A percentile compares a stretch with the other conserved stretches of the same genome.
Evolutionary conservation across 2,888 invertebrate species (phyloP).

Genomic region (Lucinisca nassula): DNA sequence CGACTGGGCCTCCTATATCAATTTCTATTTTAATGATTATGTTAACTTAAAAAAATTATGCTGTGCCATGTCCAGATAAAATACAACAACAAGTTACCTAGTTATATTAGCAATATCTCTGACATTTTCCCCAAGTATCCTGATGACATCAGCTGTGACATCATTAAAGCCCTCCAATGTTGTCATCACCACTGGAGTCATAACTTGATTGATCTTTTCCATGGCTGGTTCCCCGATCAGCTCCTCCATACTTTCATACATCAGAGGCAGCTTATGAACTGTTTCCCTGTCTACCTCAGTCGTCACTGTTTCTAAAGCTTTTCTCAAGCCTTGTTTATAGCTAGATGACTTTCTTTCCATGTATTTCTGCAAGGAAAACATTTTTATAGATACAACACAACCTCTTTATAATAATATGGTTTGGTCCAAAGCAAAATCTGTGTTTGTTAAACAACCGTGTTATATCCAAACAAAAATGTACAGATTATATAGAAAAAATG

Average conservation of each 20-base stretch:
- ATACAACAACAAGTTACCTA: neutral
- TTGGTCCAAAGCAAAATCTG: no score
- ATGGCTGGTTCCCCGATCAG: slow-evolving; percentile 47
- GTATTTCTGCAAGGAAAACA: no score
- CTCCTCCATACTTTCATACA: slow-evolving; percentile 39
- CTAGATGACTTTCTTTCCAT: slow-evolving; percentile 12
- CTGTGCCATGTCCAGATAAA: no score
- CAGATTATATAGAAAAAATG: no score
- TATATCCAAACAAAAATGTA: no score
- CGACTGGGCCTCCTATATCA: no score
- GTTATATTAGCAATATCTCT: neutral
- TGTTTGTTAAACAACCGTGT: no score
- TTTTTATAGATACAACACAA: no score
- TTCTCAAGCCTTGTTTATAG: slow-evolving; percentile 20
- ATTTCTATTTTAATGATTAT: no score
- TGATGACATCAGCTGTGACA: neutral
- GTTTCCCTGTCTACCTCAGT: slow-evolving; percentile 28
- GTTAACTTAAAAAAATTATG: no score
- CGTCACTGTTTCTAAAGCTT: neutral
- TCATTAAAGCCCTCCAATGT: neutral
- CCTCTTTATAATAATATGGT: no score
- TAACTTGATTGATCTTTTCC: slow-evolving; percentile 2
- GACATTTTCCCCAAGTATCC: neutral
- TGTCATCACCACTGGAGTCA: slow-evolving; percentile 11
- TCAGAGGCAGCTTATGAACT: slow-evolving; percentile 26